A percentile compares a stretch with the other conserved stretches of the same genome.
These are phyloP conservation scores for Accipiter virgatus DNA, from an alignment of 2,113 vertebrate species.

Conservation along the genomic window DNA sequence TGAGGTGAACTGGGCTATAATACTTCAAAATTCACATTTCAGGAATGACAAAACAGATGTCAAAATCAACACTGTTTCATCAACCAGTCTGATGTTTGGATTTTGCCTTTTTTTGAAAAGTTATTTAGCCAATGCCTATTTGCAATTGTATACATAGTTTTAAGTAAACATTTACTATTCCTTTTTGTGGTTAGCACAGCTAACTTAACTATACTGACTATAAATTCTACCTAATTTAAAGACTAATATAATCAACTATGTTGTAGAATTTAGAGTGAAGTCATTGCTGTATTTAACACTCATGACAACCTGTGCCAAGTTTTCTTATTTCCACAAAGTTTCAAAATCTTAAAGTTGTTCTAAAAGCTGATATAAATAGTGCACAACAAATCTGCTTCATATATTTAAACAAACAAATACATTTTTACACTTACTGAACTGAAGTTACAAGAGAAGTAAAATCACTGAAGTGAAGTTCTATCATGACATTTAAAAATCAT, in stretches of 20 bases:
- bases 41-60: neutral
- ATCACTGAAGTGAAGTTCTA: neutral
- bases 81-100: neutral
- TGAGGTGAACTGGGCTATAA: neutral
- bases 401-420: neutral
- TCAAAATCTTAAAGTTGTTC: slow-evolving; percentile 2
- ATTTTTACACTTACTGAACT: neutral
- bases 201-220: neutral
- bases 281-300: neutral
- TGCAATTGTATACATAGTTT: slow-evolving; percentile 45
- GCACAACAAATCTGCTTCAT: slow-evolving; percentile 37
- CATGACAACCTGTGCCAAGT: neutral
- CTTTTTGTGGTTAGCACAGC: slow-evolving; percentile 17
- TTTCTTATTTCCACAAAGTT: slow-evolving; percentile 17
- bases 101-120: neutral
- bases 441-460: neutral
- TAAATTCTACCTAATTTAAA: slow-evolving; percentile 12
- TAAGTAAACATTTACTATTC: slow-evolving; percentile 25
- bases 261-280: neutral
- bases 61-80: neutral
- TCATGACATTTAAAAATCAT: neutral
- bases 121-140: neutral
- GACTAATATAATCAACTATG: neutral
- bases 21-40: slow-evolving; percentile 20
- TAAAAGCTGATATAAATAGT: slow-evolving; percentile 47